These are phyloP conservation scores for Chrysochloris asiatica DNA, from an alignment of 2,113 vertebrate genomes.

Conservation along the genomic window DNA sequence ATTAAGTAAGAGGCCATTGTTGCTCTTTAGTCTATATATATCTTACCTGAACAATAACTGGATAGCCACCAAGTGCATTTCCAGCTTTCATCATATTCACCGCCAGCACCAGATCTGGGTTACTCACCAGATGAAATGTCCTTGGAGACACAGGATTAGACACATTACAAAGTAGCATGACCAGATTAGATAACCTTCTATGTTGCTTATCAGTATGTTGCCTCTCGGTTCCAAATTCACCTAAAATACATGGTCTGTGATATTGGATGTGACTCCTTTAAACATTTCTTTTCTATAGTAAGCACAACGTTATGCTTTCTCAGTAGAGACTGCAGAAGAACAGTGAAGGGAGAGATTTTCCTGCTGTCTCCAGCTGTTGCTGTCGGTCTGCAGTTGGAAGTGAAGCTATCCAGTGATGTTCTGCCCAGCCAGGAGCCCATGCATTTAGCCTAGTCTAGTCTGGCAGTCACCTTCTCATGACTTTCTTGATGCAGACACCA, in stretches of 20 bases:
- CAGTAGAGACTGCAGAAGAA: background rate
- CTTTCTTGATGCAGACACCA: background rate
- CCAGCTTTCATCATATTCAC: slow-evolving; percentile 67
- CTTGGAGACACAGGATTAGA: slow-evolving; percentile 59
- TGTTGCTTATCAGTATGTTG: no score
- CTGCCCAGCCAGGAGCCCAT: background rate
- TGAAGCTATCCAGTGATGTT: background rate
- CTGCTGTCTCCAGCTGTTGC: background rate
- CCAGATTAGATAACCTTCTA: background rate
- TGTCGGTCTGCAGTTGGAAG: background rate
- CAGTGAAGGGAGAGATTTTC: background rate
- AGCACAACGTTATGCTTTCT: background rate
- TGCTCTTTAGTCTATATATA: background rate
- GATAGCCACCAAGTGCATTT: slow-evolving; percentile 39
- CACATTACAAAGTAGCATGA: background rate
- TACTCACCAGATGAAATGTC: slow-evolving; percentile 72
- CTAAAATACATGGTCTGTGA: background rate
- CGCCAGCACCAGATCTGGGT: slow-evolving; percentile 76
- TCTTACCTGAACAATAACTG: slow-evolving; percentile 79
- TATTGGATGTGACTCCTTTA: background rate
- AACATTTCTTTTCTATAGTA: background rate
- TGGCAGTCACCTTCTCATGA: no score
- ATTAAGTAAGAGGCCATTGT: background rate
- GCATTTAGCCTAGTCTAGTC: no score
- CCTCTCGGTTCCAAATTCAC: background rate